phyloP scores from a whole-genome alignment of 2,113 vertebrate species.

The Ceyx cyanopectus region DNA sequence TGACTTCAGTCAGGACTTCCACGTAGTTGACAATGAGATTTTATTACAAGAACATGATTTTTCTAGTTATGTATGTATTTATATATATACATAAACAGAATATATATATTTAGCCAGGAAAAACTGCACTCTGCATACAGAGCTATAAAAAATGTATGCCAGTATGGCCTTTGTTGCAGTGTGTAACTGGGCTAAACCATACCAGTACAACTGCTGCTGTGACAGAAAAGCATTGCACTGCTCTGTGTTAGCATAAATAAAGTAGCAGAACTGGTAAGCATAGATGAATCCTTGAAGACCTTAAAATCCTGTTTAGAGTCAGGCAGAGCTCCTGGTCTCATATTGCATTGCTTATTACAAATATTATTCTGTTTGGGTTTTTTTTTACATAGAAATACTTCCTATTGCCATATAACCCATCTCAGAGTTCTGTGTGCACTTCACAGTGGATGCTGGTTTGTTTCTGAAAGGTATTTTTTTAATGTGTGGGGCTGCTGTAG shows the following conservation, averaged over 20 bases:
- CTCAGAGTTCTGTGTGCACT: neutral
- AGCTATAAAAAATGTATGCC: neutral
- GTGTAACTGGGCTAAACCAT: neutral
- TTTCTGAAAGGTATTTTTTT: neutral
- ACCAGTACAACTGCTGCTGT: neutral
- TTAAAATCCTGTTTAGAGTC: neutral
- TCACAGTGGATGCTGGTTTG: neutral
- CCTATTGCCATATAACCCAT: neutral
- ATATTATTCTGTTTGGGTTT: neutral
- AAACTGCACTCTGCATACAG: neutral
- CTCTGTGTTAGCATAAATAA: neutral
- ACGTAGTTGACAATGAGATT: neutral
- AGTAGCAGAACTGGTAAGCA: conserved; percentile 31
- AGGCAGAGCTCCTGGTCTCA: neutral
- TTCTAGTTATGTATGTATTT: neutral
- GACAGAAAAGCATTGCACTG: neutral
- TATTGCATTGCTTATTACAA: neutral
- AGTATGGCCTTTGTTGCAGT: neutral
- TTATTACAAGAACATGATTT: neutral
- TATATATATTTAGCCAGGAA: neutral
- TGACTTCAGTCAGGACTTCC: neutral
- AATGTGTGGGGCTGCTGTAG: neutral
- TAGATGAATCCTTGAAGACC: neutral
- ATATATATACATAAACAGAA: neutral
- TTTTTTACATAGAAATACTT: neutral